These are phyloP conservation scores for Probaryconus sp. DNA, from an alignment of 1,140 invertebrate genomes.

Conservation along the genomic window DNA sequence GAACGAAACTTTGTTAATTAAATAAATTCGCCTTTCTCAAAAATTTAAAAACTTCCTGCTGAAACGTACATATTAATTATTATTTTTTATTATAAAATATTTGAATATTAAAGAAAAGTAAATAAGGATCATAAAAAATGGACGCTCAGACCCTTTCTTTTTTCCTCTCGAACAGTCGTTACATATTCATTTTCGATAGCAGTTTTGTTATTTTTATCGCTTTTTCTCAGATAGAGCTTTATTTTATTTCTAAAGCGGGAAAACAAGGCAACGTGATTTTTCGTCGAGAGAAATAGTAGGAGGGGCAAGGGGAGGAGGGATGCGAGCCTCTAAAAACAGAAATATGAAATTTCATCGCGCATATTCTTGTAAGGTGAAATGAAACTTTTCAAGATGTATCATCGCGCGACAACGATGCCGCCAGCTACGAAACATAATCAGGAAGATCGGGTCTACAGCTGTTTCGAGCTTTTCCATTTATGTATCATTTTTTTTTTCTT, in stretches of 20 bases:
- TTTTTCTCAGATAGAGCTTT: slow-evolving; percentile 29
- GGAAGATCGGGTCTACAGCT: slow-evolving; percentile 21
- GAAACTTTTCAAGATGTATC: slow-evolving; percentile 49
- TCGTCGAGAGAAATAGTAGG: neutral
- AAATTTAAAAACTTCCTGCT: no score
- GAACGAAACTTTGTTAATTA: no score
- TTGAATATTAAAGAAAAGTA: slow-evolving; percentile 14
- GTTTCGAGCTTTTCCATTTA: slow-evolving; percentile 44
- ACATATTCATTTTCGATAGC: slow-evolving; percentile 46
- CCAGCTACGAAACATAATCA: slow-evolving; percentile 42
- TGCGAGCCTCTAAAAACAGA: slow-evolving; percentile 3
- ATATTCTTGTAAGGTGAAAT: slow-evolving; percentile 32
- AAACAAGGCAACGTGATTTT: slow-evolving; percentile 37
- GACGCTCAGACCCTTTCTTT: slow-evolving; percentile 50
- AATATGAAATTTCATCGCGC: slow-evolving; percentile 34
- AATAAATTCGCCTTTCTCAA: no score
- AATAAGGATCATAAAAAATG: slow-evolving; percentile 42
- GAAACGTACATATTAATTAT: no score
- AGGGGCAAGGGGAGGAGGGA: slow-evolving; percentile 9
- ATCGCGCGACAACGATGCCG: slow-evolving; percentile 19
- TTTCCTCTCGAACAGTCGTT: slow-evolving; percentile 52
- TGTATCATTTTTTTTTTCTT: slow-evolving; percentile 32
- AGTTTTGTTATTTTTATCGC: slow-evolving; percentile 39
- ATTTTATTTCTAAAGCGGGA: slow-evolving; percentile 34
- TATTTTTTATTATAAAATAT: no score